Evolutionary conservation across 2,888 invertebrate genomes (phyloP), one percentile per base, ranked within the genome.

Genomic region (Drosophila colorata): DNA sequence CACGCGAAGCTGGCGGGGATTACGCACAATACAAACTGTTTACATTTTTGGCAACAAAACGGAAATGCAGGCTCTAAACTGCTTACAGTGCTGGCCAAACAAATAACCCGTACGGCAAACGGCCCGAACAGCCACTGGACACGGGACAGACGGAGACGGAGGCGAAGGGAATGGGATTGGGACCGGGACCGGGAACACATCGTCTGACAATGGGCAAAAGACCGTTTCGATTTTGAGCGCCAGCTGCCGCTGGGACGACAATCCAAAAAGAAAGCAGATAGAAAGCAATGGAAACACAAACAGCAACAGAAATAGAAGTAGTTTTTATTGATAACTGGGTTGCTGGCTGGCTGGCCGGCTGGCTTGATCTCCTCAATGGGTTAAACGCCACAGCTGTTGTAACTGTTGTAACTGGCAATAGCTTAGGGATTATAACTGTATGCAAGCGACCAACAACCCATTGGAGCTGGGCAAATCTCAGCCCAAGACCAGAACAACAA

Each of bases 341-440:
- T 80, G 63, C 63, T 58, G 43, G 57, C 20, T 55, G 47, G 25
- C 48, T 58, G 43, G 57, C 20, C 52, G 47, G 25, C 48, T 67
- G 73, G 58, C 38, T 52, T 69, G 82, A 81, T 69, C 81, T 59
- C 49, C 66, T 78, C 65, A 83, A 83, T 83, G 82, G 82, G 82
- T 83, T 83, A 83, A 85, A 83, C 76, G 82, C 72, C 68, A 61
- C 74, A 67, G 77, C 74, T 71, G 81, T 78, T 78, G 66, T 78
- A 81, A 81, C 76, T 73, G 76, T 75, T 75, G 71, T 71, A 75
- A 75, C 78, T 66, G 80, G 73, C 80, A 77, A 82, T 82, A 82
- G 82, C 82, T 75, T 73, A 78, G 86, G 83, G 74, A 83, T 83
- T 83, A 83, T 83, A 83, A 83, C 83, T 83, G 86, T 83, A 60